Conservation (phyloP, 2,888 invertebrate species). For the Actias luna region DNA sequence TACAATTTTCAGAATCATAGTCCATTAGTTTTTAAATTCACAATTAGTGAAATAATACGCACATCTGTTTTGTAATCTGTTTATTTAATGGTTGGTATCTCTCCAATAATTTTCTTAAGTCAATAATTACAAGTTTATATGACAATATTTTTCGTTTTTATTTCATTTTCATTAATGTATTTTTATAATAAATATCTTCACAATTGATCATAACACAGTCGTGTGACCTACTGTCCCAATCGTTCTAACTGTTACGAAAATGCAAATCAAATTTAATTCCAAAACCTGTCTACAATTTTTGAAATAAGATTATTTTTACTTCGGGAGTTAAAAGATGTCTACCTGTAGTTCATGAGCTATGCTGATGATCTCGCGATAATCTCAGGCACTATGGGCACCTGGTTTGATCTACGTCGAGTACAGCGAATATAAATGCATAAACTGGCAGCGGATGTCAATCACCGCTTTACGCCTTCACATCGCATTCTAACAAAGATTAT, state of each 20-base stretch:
- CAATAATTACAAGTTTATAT: conserved; percentile 81
- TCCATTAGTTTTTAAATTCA: background rate
- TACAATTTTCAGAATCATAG: too few relatives aligned
- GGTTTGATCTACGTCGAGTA: conserved; percentile 22
- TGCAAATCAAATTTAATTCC: conserved; percentile 79
- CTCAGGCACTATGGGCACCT: background rate
- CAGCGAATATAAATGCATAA: conserved; percentile 31
- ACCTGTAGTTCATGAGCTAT: conserved; percentile 42
- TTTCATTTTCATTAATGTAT: conserved; percentile 80
- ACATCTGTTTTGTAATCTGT: conserved; percentile 76
- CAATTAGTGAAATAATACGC: conserved; percentile 54
- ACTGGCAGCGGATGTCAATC: conserved; percentile 27
- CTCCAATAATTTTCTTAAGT: conserved; percentile 81
- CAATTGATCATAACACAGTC: conserved; percentile 80
- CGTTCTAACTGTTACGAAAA: conserved; percentile 80
- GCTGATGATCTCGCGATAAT: conserved; percentile 36
- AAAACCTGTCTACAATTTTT: conserved; percentile 78
- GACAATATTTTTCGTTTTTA: conserved; percentile 81
- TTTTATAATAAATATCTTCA: conserved; percentile 80
- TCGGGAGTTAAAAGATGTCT: conserved; percentile 70
- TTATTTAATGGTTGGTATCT: conserved; percentile 81
- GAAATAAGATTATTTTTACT: conserved; percentile 77
- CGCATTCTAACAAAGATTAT: conserved; percentile 46
- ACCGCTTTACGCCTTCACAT: conserved; percentile 30
- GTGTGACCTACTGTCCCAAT: conserved; percentile 80